phyloP scores from a whole-genome alignment of 2,888 invertebrate species.

The Dione juno region DNA sequence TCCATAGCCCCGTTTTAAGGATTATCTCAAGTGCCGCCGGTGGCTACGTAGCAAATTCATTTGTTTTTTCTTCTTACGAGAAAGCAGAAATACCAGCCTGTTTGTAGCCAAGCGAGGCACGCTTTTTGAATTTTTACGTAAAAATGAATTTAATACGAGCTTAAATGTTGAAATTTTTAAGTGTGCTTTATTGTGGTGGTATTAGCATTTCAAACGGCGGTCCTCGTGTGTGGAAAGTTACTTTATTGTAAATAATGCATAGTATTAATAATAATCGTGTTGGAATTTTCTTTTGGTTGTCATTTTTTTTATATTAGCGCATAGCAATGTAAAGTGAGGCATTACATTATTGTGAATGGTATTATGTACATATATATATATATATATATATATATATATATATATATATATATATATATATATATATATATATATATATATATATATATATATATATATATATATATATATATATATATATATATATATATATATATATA shows the following conservation, averaged over 20 bases:
- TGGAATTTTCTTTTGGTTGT: not conserved
- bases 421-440: too few species aligned
- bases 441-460: too few species aligned
- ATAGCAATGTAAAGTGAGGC: too few species aligned
- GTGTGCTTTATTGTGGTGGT: conserved; percentile 15
- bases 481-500: too few species aligned
- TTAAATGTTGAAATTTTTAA: conserved; percentile 32
- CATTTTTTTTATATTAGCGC: not conserved
- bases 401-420: too few species aligned
- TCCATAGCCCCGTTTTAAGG: conserved; percentile 47
- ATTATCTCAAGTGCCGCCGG: conserved; percentile 45
- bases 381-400: too few species aligned
- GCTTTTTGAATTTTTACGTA: conserved; percentile 39
- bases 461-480: too few species aligned
- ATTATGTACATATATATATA: too few species aligned
- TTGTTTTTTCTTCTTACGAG: conserved; percentile 59
- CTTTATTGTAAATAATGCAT: conserved; percentile 24
- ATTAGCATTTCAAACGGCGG: conserved; percentile 27
- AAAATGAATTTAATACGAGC: conserved; percentile 40
- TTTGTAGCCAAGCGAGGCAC: conserved; percentile 42
- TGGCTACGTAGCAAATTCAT: conserved; percentile 57
- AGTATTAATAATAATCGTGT: conserved; percentile 1
- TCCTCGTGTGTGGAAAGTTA: conserved; percentile 14
- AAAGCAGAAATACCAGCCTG: conserved; percentile 55
- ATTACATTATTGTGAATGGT: too few species aligned